Conservation (phyloP, 2,888 invertebrate genomes). For the Hypena proboscidalis region DNA sequence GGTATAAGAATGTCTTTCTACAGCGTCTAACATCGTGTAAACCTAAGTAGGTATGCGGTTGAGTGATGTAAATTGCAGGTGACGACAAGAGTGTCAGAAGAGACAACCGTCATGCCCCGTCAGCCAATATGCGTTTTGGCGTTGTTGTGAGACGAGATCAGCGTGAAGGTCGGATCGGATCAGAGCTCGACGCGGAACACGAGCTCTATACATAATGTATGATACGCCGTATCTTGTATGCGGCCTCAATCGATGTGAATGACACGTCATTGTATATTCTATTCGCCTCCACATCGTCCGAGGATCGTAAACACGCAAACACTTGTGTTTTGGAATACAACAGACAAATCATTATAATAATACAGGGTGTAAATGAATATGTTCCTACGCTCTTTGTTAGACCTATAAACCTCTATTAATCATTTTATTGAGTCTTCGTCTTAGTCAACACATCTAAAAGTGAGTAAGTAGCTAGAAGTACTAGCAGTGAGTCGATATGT, state of each 20-base stretch:
- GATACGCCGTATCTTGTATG: conserved; percentile 74
- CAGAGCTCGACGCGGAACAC: conserved; percentile 63
- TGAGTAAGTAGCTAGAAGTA: conserved; percentile 5
- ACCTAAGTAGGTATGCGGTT: not conserved
- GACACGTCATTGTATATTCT: conserved; percentile 83
- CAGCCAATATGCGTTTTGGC: conserved; percentile 16
- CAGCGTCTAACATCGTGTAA: conserved; percentile 2
- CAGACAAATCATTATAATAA: conserved; percentile 63
- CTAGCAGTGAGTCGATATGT: conserved; percentile 11
- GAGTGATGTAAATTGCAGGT: no score
- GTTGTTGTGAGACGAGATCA: conserved; percentile 38
- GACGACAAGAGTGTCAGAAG: not conserved
- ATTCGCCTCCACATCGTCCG: conserved; percentile 74
- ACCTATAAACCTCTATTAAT: conserved; percentile 4
- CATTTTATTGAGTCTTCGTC: not conserved
- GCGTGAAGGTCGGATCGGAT: conserved; percentile 56
- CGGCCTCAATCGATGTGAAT: conserved; percentile 81
- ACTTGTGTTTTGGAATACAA: conserved; percentile 73
- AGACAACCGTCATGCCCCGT: not conserved
- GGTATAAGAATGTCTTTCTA: conserved; percentile 35
- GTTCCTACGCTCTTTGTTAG: conserved; percentile 20
- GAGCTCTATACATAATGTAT: conserved; percentile 72
- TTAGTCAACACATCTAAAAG: conserved; percentile 1
- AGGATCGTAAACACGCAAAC: conserved; percentile 79
- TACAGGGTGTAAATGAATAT: no score